Percentiles rank a stretch among this genome's conserved stretches.
Conservation (phyloP, 2,797 vertebrate species). For the Takifugu rubripes region DNA sequence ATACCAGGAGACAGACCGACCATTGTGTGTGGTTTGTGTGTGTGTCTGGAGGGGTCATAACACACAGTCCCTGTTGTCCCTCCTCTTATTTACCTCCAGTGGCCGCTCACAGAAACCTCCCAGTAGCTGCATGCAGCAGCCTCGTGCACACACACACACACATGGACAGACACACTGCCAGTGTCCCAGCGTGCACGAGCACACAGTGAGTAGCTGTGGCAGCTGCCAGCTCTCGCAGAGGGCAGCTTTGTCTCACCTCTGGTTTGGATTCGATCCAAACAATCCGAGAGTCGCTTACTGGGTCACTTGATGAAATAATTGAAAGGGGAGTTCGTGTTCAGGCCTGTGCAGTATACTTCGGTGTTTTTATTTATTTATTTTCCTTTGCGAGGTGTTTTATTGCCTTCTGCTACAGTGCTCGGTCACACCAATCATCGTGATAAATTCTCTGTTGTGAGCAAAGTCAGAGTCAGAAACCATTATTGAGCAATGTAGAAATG, state of each 20-base stretch:
- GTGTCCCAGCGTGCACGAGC: constrained; percentile 38
- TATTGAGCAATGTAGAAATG: no score
- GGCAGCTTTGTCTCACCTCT: constrained; percentile 68
- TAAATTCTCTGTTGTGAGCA: constrained; percentile 4
- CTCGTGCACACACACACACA: constrained; percentile 13
- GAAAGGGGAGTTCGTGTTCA: constrained; percentile 57
- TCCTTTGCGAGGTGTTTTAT: constrained; percentile 34
- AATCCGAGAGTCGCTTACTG: constrained; percentile 55
- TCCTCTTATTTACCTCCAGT: constrained; percentile 52
- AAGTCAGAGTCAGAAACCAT: no score
- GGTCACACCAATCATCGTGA: constrained; percentile 29
- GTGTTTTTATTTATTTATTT: constrained; percentile 17
- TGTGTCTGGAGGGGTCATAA: constrained; percentile 6
- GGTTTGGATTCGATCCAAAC: constrained; percentile 51
- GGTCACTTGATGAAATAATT: constrained; percentile 64
- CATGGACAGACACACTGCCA: constrained; percentile 17
- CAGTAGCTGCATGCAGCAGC: constrained; percentile 41
- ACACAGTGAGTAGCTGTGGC: constrained; percentile 62
- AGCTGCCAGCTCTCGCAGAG: constrained; percentile 55
- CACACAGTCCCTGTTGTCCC: constrained; percentile 49
- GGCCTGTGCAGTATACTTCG: constrained; percentile 31
- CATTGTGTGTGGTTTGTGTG: constrained; percentile 22
- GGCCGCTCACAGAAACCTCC: constrained; percentile 50
- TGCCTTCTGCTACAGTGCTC: constrained; percentile 24
- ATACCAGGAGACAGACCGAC: constrained; percentile 22